Evolutionary conservation across 2,888 invertebrate species (phyloP), one percentile per base, ranked within the genome.

Genomic region (Labia minor): DNA sequence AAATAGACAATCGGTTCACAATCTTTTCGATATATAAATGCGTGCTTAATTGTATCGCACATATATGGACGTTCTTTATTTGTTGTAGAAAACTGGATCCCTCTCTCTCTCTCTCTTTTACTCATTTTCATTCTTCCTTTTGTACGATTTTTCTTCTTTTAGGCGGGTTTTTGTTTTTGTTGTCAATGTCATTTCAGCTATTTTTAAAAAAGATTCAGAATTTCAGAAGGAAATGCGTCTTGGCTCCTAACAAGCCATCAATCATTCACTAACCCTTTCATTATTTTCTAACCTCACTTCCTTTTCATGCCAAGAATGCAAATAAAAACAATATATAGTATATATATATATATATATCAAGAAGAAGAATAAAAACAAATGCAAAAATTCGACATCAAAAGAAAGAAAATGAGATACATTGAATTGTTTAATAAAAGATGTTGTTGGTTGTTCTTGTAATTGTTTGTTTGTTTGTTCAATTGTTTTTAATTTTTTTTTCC

Each of bases 231-330:
- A 49, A 49, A 49, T 49, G 49, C 49, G n/a, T 49, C 49, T 49
- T 49, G 14, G 16, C 26, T n/a, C n/a, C 14, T 49, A 16, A 16
- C 49, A 49, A 49, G 16, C n/a, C 49, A 49, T 49, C 49, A 49
- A 49, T 49, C 49, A 49, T 49, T 49, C 49, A 49, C 16, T n/a
- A 49, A 49, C 14, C n/a, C 49, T 49, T 49, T 49, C 49, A 49
- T 49, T 49, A 49, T n/a, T 49, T 49, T 49, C 16, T 33, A 49
- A 49, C 16, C 3, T 49, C 14, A 49, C 49, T 49, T 49, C 49
- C 49, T 49, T 49, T 49, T 49, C 3, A 16, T 10, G 3, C 14
- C 14, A 16, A 49, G 16, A n/a, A n/a, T 49, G 49, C 49, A 49
- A 14, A 49, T 4, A n/a, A n/a, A 49, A 16, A 16, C 6, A 33